Percentiles rank a stretch among this genome's conserved stretches.
Conservation (phyloP, 2,888 invertebrate genomes). For the Cabera pusaria region DNA sequence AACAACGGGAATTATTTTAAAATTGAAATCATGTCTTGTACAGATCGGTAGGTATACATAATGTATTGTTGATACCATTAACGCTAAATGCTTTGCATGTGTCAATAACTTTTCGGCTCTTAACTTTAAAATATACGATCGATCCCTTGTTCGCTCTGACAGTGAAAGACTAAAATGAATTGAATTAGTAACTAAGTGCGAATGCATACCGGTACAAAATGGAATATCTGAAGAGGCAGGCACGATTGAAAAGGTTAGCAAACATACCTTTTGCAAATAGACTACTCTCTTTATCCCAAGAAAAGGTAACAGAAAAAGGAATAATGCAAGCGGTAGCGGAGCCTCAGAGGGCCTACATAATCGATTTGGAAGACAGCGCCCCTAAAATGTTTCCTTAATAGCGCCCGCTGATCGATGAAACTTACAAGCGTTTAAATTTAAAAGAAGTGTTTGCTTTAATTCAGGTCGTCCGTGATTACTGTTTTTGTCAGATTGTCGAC, state of each 20-base stretch:
- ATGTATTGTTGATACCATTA: conserved; percentile 46
- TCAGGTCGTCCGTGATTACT: conserved; percentile 23
- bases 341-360: background rate
- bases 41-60: conserved; percentile 46
- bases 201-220: background rate
- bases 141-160: background rate
- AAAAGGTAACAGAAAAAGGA: conserved; percentile 2
- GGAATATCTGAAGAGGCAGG: background rate
- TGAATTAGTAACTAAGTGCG: background rate
- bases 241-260: background rate
- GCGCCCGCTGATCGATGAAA: conserved; percentile 9
- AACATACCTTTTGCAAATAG: conserved; percentile 1
- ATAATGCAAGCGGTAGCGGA: conserved; percentile 1
- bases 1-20: conserved; percentile 52
- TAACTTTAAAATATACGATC: conserved; percentile 15
- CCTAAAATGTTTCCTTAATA: conserved; percentile 1
- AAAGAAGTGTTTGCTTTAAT: conserved; percentile 27
- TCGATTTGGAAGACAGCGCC: conserved; percentile 1
- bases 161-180: conserved; percentile 1
- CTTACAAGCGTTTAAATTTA: conserved; percentile 27
- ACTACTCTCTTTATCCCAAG: background rate
- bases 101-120: conserved; percentile 45
- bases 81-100: conserved; percentile 45
- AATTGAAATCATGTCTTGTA: conserved; percentile 50
- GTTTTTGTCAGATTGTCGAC: conserved; percentile 32